Evolutionary conservation across 2,888 invertebrate species (phyloP).

Genomic region (Latrodectus hesperus): DNA sequence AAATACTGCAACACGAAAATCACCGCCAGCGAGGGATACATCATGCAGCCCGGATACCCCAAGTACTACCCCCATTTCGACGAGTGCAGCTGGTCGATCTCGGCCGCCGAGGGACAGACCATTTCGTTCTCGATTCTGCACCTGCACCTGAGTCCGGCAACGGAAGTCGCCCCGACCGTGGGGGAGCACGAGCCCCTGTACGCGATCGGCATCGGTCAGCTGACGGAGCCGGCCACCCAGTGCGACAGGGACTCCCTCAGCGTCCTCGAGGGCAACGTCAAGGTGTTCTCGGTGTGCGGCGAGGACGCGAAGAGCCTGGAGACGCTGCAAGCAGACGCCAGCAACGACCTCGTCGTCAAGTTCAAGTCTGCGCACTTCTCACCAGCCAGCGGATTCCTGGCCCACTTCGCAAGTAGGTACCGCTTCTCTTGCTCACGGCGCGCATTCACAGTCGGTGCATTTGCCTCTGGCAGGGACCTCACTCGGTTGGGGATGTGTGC

Average conservation of each 20-base stretch:
- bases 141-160: constrained; percentile 79
- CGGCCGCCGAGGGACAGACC: constrained; percentile 80
- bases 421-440: neutral
- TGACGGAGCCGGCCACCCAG: neutral
- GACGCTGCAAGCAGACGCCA: constrained; percentile 68
- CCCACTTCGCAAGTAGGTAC: constrained; percentile 80
- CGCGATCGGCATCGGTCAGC: constrained; percentile 11
- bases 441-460: neutral
- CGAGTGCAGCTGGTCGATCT: constrained; percentile 82
- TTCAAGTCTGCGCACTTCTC: constrained; percentile 77
- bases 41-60: constrained; percentile 84
- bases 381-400: constrained; percentile 81
- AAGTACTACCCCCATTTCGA: constrained; percentile 82
- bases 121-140: constrained; percentile 82
- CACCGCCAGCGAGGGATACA: constrained; percentile 80
- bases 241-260: constrained; percentile 72
- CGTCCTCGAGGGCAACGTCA: constrained; percentile 63
- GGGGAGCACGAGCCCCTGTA: constrained; percentile 18
- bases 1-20: constrained; percentile 80
- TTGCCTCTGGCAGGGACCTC: too few species aligned
- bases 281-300: constrained; percentile 70
- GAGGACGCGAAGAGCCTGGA: constrained; percentile 51
- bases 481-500: too few species aligned
- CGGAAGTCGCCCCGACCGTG: constrained; percentile 36
- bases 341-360: constrained; percentile 72